A percentile compares a stretch with the other conserved stretches of the same genome.
Conservation (phyloP, 2,797 vertebrate species). For the Pachyuromys duprasi region DNA sequence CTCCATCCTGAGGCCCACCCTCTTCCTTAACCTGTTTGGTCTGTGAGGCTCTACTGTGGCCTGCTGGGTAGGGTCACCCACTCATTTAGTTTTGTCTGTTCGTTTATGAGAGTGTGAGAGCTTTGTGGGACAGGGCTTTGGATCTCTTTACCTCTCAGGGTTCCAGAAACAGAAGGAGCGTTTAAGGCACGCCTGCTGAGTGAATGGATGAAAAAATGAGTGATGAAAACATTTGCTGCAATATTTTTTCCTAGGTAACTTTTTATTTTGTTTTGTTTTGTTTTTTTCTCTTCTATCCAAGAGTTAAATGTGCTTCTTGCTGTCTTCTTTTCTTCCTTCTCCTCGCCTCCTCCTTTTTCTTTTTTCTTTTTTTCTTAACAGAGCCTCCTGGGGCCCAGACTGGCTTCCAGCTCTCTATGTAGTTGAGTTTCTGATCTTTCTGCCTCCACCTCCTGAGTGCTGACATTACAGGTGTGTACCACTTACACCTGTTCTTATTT, state of each 20-base stretch:
- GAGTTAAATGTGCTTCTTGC: neutral
- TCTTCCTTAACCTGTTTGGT: neutral
- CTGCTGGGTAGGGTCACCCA: neutral
- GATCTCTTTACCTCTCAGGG: neutral
- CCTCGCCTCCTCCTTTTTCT: too few relatives aligned
- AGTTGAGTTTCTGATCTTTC: neutral
- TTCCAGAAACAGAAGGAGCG: neutral
- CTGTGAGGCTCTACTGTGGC: neutral
- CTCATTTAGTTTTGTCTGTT: neutral
- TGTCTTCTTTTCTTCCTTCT: neutral
- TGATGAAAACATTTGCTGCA: neutral
- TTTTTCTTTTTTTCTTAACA: neutral
- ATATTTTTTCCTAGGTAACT: neutral
- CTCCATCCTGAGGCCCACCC: neutral
- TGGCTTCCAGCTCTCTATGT: neutral
- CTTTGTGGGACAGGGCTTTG: neutral
- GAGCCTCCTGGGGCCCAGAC: neutral
- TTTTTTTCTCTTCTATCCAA: neutral
- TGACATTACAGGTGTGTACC: neutral
- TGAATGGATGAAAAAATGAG: neutral
- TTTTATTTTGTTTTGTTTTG: conserved; percentile 15
- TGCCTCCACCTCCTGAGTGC: neutral
- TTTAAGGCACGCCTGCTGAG: neutral
- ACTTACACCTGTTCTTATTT: neutral
- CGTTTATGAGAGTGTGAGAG: neutral